Evolutionary conservation across 2,888 invertebrate species (phyloP).

Genomic region (Didymodactylos carnosus): DNA sequence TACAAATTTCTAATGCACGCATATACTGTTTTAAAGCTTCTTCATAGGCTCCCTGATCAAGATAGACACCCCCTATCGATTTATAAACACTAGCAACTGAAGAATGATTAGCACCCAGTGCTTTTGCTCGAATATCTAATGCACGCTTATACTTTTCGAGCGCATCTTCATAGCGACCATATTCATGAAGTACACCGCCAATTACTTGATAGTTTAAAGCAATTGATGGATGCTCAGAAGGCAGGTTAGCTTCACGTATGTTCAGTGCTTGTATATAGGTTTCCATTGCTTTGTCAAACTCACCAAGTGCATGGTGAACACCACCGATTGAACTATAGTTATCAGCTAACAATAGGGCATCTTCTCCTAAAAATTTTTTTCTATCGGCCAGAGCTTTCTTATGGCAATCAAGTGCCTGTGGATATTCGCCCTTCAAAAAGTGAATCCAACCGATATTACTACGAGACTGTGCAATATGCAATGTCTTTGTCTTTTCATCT

Average conservation of each 20-base stretch:
- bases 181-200: not conserved
- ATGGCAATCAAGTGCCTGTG: not conserved
- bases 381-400: not conserved
- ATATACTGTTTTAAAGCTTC: not conserved
- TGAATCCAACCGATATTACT: not conserved
- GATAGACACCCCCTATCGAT: not conserved
- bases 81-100: not conserved
- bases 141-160: not conserved
- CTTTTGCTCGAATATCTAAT: not conserved
- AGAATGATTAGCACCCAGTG: not conserved
- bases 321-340: not conserved
- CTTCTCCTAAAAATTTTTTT: not conserved
- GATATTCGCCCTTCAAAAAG: not conserved
- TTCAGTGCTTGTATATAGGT: not conserved
- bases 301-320: not conserved
- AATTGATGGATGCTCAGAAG: not conserved
- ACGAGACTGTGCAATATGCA: not conserved
- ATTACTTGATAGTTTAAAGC: not conserved
- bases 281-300: not conserved
- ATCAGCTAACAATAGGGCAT: not conserved
- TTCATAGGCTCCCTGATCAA: not conserved
- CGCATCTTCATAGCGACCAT: not conserved
- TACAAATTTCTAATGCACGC: not conserved
- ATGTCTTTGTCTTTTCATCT: not conserved
- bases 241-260: not conserved